phyloP scores from a whole-genome alignment of 2,797 vertebrate species.

The Acanthiza pusilla region DNA sequence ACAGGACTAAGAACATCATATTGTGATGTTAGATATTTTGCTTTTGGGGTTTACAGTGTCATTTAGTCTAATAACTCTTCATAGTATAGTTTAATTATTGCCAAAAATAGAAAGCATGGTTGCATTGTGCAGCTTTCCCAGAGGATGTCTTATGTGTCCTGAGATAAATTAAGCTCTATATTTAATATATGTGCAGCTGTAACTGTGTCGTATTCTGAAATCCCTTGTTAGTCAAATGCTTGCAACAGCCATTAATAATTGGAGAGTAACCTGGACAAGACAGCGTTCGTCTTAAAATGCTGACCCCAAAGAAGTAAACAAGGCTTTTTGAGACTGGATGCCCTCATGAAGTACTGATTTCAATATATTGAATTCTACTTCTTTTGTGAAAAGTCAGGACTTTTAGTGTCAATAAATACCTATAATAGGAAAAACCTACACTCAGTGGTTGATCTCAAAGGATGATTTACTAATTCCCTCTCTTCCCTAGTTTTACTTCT shows the following conservation, averaged over 20 bases:
- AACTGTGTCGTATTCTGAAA: not conserved
- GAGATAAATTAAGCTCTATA: slow-evolving; percentile 47
- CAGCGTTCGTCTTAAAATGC: not conserved
- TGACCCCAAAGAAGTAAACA: not conserved
- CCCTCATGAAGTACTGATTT: not conserved
- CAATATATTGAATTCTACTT: not conserved
- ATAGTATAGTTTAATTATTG: slow-evolving; percentile 48
- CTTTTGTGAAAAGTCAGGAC: not conserved
- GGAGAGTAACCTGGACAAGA: not conserved
- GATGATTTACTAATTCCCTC: not conserved
- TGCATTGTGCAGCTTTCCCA: slow-evolving; percentile 22
- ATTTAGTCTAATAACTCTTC: slow-evolving; percentile 29
- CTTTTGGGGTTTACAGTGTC: slow-evolving; percentile 24
- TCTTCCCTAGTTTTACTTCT: not conserved
- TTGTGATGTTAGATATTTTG: slow-evolving; percentile 34
- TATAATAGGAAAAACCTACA: not conserved
- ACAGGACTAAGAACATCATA: not conserved
- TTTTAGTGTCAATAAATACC: not conserved
- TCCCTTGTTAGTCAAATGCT: slow-evolving; percentile 23
- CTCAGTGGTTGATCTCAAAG: not conserved
- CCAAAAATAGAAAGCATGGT: slow-evolving; percentile 45
- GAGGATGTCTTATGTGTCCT: slow-evolving; percentile 8
- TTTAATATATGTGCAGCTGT: slow-evolving; percentile 32
- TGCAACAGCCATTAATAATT: not conserved
- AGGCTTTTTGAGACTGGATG: not conserved